Evolutionary conservation across 2,888 invertebrate genomes (phyloP).

Genomic region (Sesamia inferens): DNA sequence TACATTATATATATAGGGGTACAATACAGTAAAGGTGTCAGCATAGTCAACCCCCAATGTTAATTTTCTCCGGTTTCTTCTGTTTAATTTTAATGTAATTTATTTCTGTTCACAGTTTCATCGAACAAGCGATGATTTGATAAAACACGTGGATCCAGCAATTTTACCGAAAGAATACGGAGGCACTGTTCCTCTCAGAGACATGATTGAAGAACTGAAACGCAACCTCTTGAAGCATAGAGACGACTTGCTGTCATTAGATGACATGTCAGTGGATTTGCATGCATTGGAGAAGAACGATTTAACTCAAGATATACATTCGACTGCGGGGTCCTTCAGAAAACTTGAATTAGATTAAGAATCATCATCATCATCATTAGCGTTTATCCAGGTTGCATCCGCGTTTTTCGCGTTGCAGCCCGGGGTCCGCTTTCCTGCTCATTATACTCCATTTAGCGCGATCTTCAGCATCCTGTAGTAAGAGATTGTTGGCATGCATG

Average conservation of each 20-base stretch:
- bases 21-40: too few relatives aligned
- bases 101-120: slow-evolving; percentile 90
- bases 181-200: slow-evolving; percentile 94
- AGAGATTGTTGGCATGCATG: too few relatives aligned
- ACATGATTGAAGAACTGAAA: slow-evolving; percentile 95
- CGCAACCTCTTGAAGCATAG: slow-evolving; percentile 91
- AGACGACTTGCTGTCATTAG: slow-evolving; percentile 92
- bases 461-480: too few relatives aligned
- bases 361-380: too few relatives aligned
- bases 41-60: background rate
- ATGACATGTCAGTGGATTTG: slow-evolving; percentile 94
- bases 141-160: slow-evolving; percentile 92
- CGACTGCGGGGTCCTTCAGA: slow-evolving; percentile 95
- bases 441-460: too few relatives aligned
- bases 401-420: too few relatives aligned
- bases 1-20: too few relatives aligned
- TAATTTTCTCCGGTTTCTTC: background rate
- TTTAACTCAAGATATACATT: slow-evolving; percentile 93
- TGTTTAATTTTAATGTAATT: background rate
- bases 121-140: slow-evolving; percentile 93
- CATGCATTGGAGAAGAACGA: slow-evolving; percentile 90
- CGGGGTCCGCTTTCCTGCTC: too few relatives aligned
- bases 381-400: too few relatives aligned
- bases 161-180: slow-evolving; percentile 97
- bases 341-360: slow-evolving; percentile 94